A percentile compares a stretch with the other conserved stretches of the same genome.
Evolutionary conservation across 2,113 vertebrate species (phyloP).

Genomic region (Tylochromis polylepis): DNA sequence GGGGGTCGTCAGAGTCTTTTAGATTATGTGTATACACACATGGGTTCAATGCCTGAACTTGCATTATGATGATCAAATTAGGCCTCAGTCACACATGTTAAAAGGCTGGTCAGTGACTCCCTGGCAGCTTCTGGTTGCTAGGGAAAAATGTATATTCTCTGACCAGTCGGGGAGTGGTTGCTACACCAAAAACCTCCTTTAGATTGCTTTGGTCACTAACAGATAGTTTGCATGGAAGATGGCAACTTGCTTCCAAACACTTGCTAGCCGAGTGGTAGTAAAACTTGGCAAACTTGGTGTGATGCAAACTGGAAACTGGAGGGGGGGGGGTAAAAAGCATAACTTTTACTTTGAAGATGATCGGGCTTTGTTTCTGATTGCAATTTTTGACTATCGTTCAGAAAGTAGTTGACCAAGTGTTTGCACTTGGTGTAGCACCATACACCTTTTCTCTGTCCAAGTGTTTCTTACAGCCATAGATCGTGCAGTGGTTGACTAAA

Average conservation of each 20-base stretch:
- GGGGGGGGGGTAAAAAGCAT: background rate
- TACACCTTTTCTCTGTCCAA: background rate
- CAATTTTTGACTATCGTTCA: background rate
- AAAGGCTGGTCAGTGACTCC: background rate
- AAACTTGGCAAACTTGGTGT: background rate
- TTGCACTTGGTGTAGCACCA: background rate
- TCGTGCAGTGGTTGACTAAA: background rate
- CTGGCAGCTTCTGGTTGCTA: background rate
- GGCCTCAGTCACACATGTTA: background rate
- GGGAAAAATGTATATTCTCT: background rate
- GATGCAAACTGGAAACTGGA: background rate
- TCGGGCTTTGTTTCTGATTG: background rate
- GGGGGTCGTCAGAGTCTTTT: background rate
- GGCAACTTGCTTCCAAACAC: background rate
- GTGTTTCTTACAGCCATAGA: background rate
- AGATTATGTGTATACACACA: background rate
- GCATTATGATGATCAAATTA: background rate
- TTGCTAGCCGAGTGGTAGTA: background rate
- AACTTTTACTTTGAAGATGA: background rate
- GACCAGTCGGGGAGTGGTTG: background rate
- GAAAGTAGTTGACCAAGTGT: background rate
- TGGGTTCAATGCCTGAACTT: background rate
- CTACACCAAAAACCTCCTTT: background rate
- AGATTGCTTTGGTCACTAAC: background rate
- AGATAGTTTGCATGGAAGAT: background rate